Conservation (phyloP, 2,113 vertebrate species). For the Cisticola juncidis region DNA sequence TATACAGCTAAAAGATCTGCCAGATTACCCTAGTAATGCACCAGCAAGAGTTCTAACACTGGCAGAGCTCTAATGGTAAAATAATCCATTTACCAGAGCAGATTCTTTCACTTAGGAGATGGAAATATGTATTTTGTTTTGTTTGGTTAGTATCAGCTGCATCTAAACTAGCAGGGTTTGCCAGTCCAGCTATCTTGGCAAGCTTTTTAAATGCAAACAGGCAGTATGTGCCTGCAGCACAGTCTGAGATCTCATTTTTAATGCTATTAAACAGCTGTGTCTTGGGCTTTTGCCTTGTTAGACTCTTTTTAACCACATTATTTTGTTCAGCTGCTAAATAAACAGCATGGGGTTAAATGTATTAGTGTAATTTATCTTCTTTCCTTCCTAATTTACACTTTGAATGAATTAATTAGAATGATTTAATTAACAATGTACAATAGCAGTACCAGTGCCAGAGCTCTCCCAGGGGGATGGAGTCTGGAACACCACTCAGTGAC, state of each 20-base stretch:
- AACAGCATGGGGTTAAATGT: constrained; percentile 77
- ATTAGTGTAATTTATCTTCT: constrained; percentile 78
- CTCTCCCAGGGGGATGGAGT: neutral
- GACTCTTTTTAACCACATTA: constrained; percentile 70
- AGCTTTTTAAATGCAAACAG: constrained; percentile 40
- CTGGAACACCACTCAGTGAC: neutral
- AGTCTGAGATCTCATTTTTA: constrained; percentile 68
- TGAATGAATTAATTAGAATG: constrained; percentile 74
- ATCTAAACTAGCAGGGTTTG: constrained; percentile 19
- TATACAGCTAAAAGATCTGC: neutral
- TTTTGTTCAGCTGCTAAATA: constrained; percentile 74
- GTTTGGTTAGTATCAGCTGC: constrained; percentile 13
- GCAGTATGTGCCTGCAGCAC: constrained; percentile 39
- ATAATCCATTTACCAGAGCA: neutral
- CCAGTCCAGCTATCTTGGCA: constrained; percentile 10
- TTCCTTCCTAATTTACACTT: constrained; percentile 76
- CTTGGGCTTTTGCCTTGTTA: constrained; percentile 71
- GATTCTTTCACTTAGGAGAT: neutral
- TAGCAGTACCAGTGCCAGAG: constrained; percentile 39
- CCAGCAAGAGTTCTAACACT: neutral
- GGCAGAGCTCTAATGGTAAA: neutral
- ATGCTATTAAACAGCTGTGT: constrained; percentile 66
- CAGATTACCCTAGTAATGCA: neutral
- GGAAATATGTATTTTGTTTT: constrained; percentile 6
- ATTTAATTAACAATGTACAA: constrained; percentile 74